These are phyloP conservation scores for Caenorhabditis sp. DNA, from an alignment of 2,888 invertebrate genomes.

Conservation along the genomic window DNA sequence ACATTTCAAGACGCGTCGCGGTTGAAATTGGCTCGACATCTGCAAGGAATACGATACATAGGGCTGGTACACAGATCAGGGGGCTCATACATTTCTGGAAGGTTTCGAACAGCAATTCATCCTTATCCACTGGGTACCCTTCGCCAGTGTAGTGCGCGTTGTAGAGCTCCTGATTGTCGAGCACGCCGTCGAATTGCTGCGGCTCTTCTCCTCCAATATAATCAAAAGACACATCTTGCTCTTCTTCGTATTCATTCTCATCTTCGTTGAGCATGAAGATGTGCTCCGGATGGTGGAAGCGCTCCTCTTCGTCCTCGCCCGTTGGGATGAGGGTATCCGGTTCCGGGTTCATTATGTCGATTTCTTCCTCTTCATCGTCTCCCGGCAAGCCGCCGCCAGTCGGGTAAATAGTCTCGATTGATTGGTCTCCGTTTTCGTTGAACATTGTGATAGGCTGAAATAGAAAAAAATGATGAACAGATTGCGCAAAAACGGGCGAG, in stretches of 20 bases:
- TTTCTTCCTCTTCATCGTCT: not conserved
- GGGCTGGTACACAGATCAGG: not conserved
- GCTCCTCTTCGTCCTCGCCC: no score
- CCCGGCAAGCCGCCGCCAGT: no score
- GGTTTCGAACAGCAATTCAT: not conserved
- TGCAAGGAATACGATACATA: no score
- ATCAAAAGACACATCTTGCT: no score
- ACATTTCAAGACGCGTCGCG: not conserved
- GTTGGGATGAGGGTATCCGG: not conserved
- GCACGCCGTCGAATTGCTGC: not conserved
- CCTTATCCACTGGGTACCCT: not conserved
- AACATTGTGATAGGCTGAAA: no score
- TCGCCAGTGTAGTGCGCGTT: not conserved
- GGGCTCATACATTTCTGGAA: not conserved
- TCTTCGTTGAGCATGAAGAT: no score
- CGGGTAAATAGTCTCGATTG: no score
- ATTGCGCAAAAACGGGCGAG: not conserved
- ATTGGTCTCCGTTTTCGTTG: no score
- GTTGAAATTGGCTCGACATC: not conserved
- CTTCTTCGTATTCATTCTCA: not conserved
- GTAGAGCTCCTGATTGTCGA: constrained; percentile 2
- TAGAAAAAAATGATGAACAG: no score
- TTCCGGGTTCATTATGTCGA: not conserved
- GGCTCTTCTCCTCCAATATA: no score
- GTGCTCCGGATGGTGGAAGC: no score